These are phyloP conservation scores for Tryphoninae sp. DNA, from an alignment of 2,888 invertebrate species.

Conservation along the genomic window DNA sequence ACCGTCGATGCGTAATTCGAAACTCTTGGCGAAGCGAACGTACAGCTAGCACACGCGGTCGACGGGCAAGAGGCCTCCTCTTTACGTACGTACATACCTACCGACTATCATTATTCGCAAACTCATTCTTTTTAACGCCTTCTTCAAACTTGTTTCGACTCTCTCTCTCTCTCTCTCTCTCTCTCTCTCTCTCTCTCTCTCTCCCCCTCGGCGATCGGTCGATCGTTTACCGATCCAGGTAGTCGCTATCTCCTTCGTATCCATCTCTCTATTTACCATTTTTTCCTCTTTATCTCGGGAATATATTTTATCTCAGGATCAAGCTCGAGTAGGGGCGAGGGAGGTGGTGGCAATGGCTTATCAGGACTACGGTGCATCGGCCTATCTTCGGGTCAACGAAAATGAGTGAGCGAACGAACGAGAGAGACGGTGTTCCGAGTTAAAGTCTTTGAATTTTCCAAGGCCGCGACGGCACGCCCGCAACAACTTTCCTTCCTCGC, in stretches of 20 bases:
- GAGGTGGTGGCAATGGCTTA: constrained; percentile 17
- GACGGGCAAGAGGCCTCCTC: no score
- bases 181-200: not conserved
- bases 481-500: constrained; percentile 58
- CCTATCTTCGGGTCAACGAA: not conserved
- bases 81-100: not conserved
- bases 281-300: not conserved
- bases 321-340: no score
- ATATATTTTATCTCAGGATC: not conserved
- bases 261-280: not conserved
- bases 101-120: constrained; percentile 1
- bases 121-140: constrained; percentile 28
- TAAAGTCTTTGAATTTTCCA: constrained; percentile 59
- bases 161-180: not conserved
- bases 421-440: constrained; percentile 6
- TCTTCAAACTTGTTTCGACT: not conserved
- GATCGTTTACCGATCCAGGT: no score
- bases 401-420: not conserved
- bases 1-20: constrained; percentile 10
- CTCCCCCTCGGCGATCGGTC: not conserved
- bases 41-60: no score
- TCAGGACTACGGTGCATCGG: constrained; percentile 43
- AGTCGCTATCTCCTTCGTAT: not conserved
- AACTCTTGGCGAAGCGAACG: not conserved
- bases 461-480: constrained; percentile 60